phyloP scores from a whole-genome alignment of 2,113 vertebrate genomes.

The Raja brachyura region DNA sequence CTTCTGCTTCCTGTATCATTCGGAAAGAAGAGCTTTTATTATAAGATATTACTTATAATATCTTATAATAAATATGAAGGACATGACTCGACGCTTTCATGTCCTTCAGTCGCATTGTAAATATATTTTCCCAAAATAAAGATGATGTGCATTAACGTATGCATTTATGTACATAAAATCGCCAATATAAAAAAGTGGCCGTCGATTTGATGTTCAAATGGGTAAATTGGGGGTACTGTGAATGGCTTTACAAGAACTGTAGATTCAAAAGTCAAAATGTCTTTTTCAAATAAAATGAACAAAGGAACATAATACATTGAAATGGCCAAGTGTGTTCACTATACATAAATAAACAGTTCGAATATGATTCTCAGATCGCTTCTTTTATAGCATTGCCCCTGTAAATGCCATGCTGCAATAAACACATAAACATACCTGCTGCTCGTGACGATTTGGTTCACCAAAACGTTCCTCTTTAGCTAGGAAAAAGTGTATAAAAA shows the following conservation, averaged over 20 bases:
- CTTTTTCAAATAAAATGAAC: background rate
- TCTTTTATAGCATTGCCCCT: background rate
- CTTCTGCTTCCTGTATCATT: background rate
- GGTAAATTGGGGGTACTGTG: too few relatives aligned
- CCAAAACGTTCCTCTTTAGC: background rate
- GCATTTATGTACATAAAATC: background rate
- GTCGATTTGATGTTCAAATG: too few relatives aligned
- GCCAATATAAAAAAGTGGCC: background rate
- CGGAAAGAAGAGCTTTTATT: too few relatives aligned
- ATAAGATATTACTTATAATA: too few relatives aligned
- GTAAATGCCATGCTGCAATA: background rate
- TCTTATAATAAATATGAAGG: too few relatives aligned
- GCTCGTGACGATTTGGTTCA: background rate
- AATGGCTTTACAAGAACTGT: too few relatives aligned
- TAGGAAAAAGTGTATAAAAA: background rate
- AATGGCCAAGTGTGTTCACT: background rate
- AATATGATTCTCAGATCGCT: background rate
- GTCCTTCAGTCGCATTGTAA: too few relatives aligned
- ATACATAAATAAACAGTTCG: background rate
- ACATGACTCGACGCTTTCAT: background rate
- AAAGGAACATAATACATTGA: too few relatives aligned
- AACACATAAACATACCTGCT: background rate
- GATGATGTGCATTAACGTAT: too few relatives aligned
- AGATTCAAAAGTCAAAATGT: too few relatives aligned
- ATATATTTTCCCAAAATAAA: background rate